Percentiles rank a stretch among this genome's conserved stretches.
phyloP scores from a whole-genome alignment of 2,888 invertebrate genomes.

The Chloroclysta siterata region DNA sequence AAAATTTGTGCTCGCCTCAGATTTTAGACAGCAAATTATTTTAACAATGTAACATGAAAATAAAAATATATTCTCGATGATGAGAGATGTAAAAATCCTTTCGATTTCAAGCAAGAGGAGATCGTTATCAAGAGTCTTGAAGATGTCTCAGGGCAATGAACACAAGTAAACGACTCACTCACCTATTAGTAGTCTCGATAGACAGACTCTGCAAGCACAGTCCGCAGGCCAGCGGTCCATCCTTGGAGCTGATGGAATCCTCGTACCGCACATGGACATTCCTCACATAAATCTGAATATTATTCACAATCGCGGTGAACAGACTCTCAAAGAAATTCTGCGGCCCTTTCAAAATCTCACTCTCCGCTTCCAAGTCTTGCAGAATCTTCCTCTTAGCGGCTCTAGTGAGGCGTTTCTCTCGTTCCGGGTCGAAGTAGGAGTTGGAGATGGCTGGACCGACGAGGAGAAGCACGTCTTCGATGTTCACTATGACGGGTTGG shows the following conservation, averaged over 20 bases:
- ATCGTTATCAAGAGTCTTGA: no score
- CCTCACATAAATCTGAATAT: conserved; percentile 90
- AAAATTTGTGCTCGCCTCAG: no score
- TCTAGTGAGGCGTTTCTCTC: conserved; percentile 89
- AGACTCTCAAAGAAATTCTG: conserved; percentile 89
- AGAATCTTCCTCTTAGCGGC: conserved; percentile 90
- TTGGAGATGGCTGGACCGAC: conserved; percentile 90
- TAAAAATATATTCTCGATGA: no score
- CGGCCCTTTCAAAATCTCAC: conserved; percentile 86
- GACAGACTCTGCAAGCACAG: conserved; percentile 91
- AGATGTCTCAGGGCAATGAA: not conserved
- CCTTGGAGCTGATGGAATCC: conserved; percentile 88
- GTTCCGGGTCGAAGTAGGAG: conserved; percentile 88
- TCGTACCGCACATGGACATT: conserved; percentile 93
- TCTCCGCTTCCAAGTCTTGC: conserved; percentile 86
- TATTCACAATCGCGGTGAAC: conserved; percentile 90
- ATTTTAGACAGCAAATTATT: no score
- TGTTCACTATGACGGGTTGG: conserved; percentile 88
- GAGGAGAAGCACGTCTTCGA: conserved; percentile 91
- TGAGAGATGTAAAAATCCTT: no score
- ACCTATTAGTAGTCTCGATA: conserved; percentile 93
- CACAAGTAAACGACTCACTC: conserved; percentile 36
- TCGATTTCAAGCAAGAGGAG: no score
- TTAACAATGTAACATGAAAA: no score
- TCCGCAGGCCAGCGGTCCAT: conserved; percentile 89